phyloP scores from a whole-genome alignment of 64 coral and sea anemone species.

The Stichodactyla mertensii region DNA sequence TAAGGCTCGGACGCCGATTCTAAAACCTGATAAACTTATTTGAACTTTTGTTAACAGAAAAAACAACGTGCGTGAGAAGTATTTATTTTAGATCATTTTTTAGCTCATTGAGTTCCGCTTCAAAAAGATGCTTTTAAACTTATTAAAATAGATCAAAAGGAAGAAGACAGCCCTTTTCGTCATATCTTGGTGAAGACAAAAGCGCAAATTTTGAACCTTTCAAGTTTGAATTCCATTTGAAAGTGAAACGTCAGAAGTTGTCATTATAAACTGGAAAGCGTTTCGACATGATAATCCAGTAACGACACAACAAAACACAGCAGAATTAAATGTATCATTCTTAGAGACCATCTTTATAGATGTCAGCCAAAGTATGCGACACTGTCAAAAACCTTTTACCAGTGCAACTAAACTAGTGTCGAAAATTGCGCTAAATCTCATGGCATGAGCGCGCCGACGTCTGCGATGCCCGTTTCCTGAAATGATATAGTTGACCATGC shows the following conservation, averaged over 20 bases:
- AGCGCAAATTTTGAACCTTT: neutral
- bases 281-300: neutral
- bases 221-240: neutral
- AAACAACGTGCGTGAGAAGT: neutral
- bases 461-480: neutral
- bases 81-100: slow-evolving; percentile 8
- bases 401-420: neutral
- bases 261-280: neutral
- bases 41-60: neutral
- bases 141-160: no score
- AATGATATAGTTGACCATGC: neutral
- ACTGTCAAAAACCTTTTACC: slow-evolving; percentile 17
- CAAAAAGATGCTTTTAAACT: neutral
- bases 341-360: neutral
- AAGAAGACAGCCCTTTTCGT: neutral
- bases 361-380: neutral
- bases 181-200: neutral
- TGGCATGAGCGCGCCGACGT: neutral
- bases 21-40: neutral
- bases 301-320: neutral
- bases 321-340: neutral
- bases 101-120: neutral
- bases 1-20: neutral
- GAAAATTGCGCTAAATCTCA: neutral
- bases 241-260: neutral